A percentile compares a stretch with the other conserved stretches of the same genome.
Conservation (phyloP, 2,113 vertebrate genomes). For the Cheilinus undulatus region DNA sequence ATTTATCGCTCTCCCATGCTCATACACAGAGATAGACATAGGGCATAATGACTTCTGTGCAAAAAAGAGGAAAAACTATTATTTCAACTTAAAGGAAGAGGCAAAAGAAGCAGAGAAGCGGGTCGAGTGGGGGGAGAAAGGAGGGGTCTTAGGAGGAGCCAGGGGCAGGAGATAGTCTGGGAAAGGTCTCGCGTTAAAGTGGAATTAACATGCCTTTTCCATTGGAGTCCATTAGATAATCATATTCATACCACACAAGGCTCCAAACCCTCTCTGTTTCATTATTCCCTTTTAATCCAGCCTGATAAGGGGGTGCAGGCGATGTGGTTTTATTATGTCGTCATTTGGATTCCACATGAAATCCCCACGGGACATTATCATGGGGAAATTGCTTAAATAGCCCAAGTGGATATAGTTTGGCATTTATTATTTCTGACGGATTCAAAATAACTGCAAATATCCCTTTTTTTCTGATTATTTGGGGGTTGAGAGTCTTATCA, state of each 20-base stretch:
- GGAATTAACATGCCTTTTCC: slow-evolving; percentile 82
- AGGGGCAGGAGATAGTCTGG: slow-evolving; percentile 81
- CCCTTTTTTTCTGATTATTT: slow-evolving; percentile 61
- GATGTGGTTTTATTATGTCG: slow-evolving; percentile 82
- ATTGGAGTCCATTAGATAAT: slow-evolving; percentile 84
- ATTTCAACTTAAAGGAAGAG: slow-evolving; percentile 72
- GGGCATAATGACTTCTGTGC: slow-evolving; percentile 78
- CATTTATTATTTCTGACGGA: slow-evolving; percentile 83
- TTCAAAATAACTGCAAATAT: slow-evolving; percentile 83
- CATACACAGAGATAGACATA: slow-evolving; percentile 74
- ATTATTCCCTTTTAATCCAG: slow-evolving; percentile 84
- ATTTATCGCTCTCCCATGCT: slow-evolving; percentile 76
- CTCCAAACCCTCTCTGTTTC: slow-evolving; percentile 80
- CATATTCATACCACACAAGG: slow-evolving; percentile 86
- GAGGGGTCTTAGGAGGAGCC: slow-evolving; percentile 72
- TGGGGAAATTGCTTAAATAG: slow-evolving; percentile 83
- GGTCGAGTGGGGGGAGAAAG: slow-evolving; percentile 2
- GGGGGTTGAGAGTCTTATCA: slow-evolving; percentile 72
- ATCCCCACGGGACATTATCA: slow-evolving; percentile 80
- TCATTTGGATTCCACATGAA: slow-evolving; percentile 82
- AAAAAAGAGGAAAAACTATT: slow-evolving; percentile 65
- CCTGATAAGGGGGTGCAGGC: slow-evolving; percentile 78
- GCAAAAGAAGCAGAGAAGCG: slow-evolving; percentile 43
- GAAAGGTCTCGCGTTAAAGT: slow-evolving; percentile 83
- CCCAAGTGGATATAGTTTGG: slow-evolving; percentile 82